These are phyloP conservation scores for Virgularia gustaviana DNA, from an alignment of 92 coral and sea anemone genomes.

Conservation along the genomic window DNA sequence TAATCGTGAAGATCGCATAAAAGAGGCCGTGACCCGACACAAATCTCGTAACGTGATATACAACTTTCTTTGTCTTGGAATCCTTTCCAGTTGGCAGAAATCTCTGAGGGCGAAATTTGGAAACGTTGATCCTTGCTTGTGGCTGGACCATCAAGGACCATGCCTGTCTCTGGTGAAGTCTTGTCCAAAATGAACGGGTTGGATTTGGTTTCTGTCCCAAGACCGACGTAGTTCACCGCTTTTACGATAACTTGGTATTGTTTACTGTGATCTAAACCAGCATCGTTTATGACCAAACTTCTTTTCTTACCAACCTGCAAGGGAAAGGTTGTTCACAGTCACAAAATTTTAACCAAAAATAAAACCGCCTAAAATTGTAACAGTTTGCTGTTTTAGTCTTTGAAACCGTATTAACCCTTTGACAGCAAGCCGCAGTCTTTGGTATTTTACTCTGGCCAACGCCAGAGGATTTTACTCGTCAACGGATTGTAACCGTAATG, in stretches of 20 bases:
- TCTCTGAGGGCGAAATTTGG: slow-evolving; percentile 69
- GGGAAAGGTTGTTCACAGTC: too few species aligned
- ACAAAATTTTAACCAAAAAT: too few species aligned
- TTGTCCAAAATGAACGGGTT: slow-evolving; percentile 66
- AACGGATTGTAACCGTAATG: too few species aligned
- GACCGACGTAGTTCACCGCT: slow-evolving; percentile 71
- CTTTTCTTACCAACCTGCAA: slow-evolving; percentile 54
- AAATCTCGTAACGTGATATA: slow-evolving; percentile 64
- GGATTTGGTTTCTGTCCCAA: slow-evolving; percentile 62
- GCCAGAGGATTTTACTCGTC: too few species aligned
- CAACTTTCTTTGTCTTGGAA: slow-evolving; percentile 67
- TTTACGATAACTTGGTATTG: slow-evolving; percentile 64
- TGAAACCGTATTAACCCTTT: too few species aligned
- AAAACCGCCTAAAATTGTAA: too few species aligned
- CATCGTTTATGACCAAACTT: slow-evolving; percentile 47
- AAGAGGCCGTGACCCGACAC: slow-evolving; percentile 70
- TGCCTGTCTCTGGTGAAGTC: slow-evolving; percentile 58
- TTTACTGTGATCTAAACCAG: slow-evolving; percentile 71
- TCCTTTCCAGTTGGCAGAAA: slow-evolving; percentile 84
- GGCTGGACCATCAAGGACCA: slow-evolving; percentile 67
- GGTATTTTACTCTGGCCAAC: too few species aligned
- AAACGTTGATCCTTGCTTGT: slow-evolving; percentile 44
- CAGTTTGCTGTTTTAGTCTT: too few species aligned
- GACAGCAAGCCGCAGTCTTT: too few species aligned
- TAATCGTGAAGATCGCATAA: slow-evolving; percentile 64